phyloP scores from a whole-genome alignment of 2,888 invertebrate species.

The Polymixis flavicincta region DNA sequence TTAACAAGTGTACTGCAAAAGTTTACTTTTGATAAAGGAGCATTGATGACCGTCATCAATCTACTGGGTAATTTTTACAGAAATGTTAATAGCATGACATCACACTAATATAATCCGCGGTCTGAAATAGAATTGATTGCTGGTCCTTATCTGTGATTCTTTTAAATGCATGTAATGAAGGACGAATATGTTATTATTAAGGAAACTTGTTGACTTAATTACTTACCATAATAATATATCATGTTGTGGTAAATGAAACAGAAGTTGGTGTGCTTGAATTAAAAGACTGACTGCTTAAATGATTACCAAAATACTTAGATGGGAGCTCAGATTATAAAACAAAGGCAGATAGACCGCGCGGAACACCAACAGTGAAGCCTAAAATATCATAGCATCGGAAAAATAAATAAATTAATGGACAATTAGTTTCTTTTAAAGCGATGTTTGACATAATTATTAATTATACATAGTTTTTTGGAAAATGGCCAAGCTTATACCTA shows the following conservation, averaged over 20 bases:
- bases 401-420: no score
- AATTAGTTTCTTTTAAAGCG: background rate
- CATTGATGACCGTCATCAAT: background rate
- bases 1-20: slow-evolving; percentile 19
- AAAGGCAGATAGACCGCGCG: no score
- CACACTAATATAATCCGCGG: background rate
- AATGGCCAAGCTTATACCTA: background rate
- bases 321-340: no score
- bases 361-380: no score
- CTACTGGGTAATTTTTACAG: background rate
- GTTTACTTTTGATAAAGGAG: slow-evolving; percentile 9
- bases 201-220: background rate
- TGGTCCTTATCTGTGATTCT: background rate
- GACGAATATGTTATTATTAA: background rate
- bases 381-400: no score
- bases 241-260: background rate
- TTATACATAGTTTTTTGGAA: background rate
- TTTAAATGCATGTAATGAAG: slow-evolving; percentile 14
- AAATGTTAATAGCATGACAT: slow-evolving; percentile 15
- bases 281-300: background rate
- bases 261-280: background rate
- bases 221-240: background rate
- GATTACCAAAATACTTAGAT: background rate
- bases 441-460: background rate
- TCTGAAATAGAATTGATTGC: slow-evolving; percentile 10